Percentiles rank a stretch among this genome's conserved stretches.
These are phyloP conservation scores for Caenorhabditis elegans DNA, from an alignment of 1,140 invertebrate genomes.

Conservation along the genomic window DNA sequence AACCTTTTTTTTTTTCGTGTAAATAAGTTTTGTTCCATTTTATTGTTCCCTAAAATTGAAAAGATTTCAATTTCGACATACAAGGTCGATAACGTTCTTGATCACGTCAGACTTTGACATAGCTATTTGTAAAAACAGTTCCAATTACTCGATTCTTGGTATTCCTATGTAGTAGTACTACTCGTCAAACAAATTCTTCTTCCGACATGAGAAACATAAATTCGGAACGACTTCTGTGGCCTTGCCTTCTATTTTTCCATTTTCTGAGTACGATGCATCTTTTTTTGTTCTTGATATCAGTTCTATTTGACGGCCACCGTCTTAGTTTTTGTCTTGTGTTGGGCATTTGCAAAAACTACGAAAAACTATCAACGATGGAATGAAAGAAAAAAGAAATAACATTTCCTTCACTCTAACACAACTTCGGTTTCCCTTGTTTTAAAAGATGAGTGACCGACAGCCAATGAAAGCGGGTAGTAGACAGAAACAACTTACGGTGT, in stretches of 20 bases:
- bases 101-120: conserved; percentile 4
- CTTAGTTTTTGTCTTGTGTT: background rate
- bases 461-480: too few species aligned
- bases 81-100: conserved; percentile 2
- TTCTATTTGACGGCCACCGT: conserved; percentile 4
- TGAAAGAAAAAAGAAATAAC: background rate
- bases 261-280: background rate
- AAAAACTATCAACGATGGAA: background rate
- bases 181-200: conserved; percentile 3
- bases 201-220: conserved; percentile 19
- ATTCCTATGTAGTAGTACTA: background rate
- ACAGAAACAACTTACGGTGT: background rate
- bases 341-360: background rate
- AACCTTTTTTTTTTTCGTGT: too few species aligned
- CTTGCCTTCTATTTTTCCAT: background rate
- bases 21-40: too few species aligned
- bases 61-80: background rate
- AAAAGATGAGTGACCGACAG: too few species aligned
- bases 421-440: background rate
- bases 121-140: background rate
- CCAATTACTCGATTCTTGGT: background rate
- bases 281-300: background rate
- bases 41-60: background rate
- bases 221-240: conserved; percentile 19
- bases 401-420: background rate